These are phyloP conservation scores for Griposia aprilina DNA, from an alignment of 2,888 invertebrate species.

Conservation along the genomic window DNA sequence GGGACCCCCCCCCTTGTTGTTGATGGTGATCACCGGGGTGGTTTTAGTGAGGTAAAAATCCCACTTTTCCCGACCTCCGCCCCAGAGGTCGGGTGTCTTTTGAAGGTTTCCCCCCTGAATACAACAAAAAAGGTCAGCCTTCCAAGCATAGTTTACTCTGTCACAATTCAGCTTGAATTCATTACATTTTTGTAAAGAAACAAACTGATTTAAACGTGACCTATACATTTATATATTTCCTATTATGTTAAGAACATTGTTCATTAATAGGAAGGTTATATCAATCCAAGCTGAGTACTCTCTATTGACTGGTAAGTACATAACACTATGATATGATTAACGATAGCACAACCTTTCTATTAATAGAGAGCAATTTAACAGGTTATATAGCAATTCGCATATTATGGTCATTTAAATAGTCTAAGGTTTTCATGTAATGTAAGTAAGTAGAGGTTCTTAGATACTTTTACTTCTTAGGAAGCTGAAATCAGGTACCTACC, in stretches of 20 bases:
- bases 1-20: too few species aligned
- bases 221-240: not conserved
- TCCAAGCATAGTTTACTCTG: not conserved
- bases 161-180: not conserved
- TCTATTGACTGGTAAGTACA: not conserved
- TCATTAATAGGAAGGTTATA: constrained; percentile 1
- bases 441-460: not conserved
- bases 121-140: too few species aligned
- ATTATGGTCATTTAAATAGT: not conserved
- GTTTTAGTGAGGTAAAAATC: too few species aligned
- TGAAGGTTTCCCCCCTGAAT: too few species aligned
- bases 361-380: not conserved
- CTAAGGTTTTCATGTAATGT: not conserved
- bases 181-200: not conserved
- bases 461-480: too few species aligned
- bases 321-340: not conserved
- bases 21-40: too few species aligned
- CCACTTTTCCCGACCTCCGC: too few species aligned
- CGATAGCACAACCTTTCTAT: constrained; percentile 13
- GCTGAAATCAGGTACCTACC: too few species aligned
- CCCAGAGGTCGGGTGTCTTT: too few species aligned
- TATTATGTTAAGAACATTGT: not conserved
- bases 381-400: not conserved
- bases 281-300: constrained; percentile 6
- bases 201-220: not conserved